Conservation (phyloP, 2,797 vertebrate genomes). For the Erpetoichthys calabaricus region DNA sequence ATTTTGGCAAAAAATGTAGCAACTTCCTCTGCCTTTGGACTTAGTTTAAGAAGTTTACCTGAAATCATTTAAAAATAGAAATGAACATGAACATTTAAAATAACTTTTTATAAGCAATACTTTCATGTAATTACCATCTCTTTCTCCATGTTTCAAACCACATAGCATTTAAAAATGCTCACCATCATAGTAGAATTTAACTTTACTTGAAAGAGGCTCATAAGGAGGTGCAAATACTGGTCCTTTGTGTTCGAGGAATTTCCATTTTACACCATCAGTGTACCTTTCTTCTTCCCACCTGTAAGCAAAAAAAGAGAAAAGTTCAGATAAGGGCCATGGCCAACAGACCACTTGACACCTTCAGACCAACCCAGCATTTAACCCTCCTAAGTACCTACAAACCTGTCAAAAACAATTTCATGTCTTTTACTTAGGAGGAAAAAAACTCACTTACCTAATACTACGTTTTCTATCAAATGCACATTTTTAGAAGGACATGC, state of each 20-base stretch:
- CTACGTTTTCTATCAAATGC: too few relatives aligned
- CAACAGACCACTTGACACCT: conserved; percentile 12
- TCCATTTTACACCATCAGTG: conserved; percentile 92
- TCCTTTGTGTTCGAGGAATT: conserved; percentile 88
- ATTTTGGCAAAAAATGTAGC: conserved; percentile 97
- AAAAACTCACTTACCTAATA: too few relatives aligned
- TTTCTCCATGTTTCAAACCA: too few relatives aligned
- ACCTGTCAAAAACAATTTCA: too few relatives aligned
- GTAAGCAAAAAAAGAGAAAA: conserved; percentile 21
- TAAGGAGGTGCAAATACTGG: conserved; percentile 85
- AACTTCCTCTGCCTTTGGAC: conserved; percentile 83
- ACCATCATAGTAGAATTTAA: conserved; percentile 86
- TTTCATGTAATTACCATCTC: neutral
- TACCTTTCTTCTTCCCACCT: conserved; percentile 92
- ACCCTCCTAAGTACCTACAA: too few relatives aligned
- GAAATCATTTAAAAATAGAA: conserved; percentile 15
- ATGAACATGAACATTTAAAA: neutral
- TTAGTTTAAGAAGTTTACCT: conserved; percentile 88
- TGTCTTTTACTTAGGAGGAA: too few relatives aligned
- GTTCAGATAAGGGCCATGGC: conserved; percentile 9
- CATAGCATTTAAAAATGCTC: conserved; percentile 26
- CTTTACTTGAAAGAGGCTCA: conserved; percentile 72
- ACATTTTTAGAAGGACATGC: too few relatives aligned
- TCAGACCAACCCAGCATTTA: conserved; percentile 6
- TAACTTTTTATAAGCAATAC: neutral